Evolutionary conservation across 2,888 invertebrate genomes (phyloP), one percentile per base, ranked within the genome.

Genomic region (Exocentrus adspersus): DNA sequence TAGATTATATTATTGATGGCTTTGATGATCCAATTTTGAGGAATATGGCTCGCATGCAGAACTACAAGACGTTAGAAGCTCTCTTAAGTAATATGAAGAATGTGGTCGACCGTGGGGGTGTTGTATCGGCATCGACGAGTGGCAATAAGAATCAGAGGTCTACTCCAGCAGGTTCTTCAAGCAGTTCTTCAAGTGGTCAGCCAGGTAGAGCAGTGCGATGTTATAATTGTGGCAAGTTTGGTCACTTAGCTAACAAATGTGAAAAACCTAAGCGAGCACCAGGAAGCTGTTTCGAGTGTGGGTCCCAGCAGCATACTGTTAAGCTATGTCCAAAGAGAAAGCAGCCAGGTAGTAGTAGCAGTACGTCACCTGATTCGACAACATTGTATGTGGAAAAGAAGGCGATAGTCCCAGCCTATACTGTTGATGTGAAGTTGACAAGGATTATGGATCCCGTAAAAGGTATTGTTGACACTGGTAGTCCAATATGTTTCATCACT

Each of bases 241-340:
- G 62, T 3, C 65, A 65, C 19, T n/a, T 9, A 12, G 57, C 43
- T 1, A 14, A 6, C 20, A 14, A 24, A 6, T 63, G 50, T 14
- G 37, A 45, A 1, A 59, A 58, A 14, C 60, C 63, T 5, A 62
- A 20, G 19, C 5, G 65, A 28, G 57, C 21, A 9, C 16, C 17
- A 3, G 65, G 52, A 17, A 46, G 60, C 16, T 62, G 65, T 19
- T 65, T 57, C 19, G 7, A 57, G 2, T 62, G 65, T 32, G 86
- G 5, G 84, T 85, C 79, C 81, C 67, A 12, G 6, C 20, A 50
- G 0, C 65, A 65, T 30, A 19, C 21, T 2, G 10, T 41, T 2
- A 37, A 12, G 20, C 19, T 51, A 20, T 65, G 65, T 37, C 65
- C 65, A 0, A 7, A 17, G 12, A 53, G 28, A 28, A 53, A 17